A percentile compares a stretch with the other conserved stretches of the same genome.
These are phyloP conservation scores for Odontocolon sp. DNA, from an alignment of 2,888 invertebrate genomes.

Conservation along the genomic window DNA sequence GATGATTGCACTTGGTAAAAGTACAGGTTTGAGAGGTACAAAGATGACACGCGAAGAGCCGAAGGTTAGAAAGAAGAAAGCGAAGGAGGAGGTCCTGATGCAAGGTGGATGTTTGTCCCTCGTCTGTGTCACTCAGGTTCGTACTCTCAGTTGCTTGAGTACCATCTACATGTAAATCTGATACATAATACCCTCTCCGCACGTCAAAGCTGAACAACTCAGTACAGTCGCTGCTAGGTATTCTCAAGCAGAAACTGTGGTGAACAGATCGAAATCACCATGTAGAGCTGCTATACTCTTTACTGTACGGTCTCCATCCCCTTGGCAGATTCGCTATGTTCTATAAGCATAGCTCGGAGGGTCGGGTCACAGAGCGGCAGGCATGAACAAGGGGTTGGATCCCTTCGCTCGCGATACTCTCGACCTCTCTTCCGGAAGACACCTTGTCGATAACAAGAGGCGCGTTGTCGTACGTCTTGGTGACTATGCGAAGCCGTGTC, in stretches of 20 bases:
- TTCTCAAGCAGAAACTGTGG: background rate
- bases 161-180: constrained; percentile 79
- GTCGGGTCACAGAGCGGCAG: background rate
- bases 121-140: constrained; percentile 5
- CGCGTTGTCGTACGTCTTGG: background rate
- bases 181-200: constrained; percentile 68
- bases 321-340: background rate
- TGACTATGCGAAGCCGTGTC: too few relatives aligned
- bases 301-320: background rate
- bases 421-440: background rate
- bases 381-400: background rate
- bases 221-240: constrained; percentile 47
- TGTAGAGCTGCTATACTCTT: background rate
- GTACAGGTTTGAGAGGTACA: constrained; percentile 5
- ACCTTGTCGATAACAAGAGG: too few relatives aligned
- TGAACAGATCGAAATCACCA: too few relatives aligned
- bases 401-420: background rate
- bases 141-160: constrained; percentile 71
- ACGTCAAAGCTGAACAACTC: constrained; percentile 48
- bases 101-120: constrained; percentile 44
- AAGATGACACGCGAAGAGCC: background rate
- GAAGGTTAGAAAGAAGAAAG: constrained; percentile 7
- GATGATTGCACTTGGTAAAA: constrained; percentile 40
- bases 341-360: background rate
- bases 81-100: constrained; percentile 18